Evolutionary conservation across 1,140 invertebrate genomes (phyloP).

Genomic region (Agraylea sexmaculata): DNA sequence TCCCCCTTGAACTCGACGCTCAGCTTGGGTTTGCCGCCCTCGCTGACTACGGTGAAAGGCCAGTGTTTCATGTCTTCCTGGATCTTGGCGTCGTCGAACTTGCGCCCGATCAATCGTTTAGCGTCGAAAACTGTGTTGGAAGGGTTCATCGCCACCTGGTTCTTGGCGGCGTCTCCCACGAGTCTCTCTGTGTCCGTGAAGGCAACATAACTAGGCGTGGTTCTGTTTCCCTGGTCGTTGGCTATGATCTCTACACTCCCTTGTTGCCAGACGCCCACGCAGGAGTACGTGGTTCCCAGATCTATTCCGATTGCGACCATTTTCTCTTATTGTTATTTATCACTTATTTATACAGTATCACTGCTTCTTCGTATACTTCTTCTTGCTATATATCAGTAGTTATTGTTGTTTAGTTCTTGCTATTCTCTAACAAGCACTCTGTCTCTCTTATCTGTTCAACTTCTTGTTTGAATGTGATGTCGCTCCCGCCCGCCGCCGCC

Average conservation of each 20-base stretch:
- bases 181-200: constrained; percentile 71
- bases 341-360: neutral
- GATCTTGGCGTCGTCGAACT: constrained; percentile 57
- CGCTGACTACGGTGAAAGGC: constrained; percentile 58
- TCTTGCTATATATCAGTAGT: neutral
- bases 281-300: constrained; percentile 69
- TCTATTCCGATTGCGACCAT: constrained; percentile 64
- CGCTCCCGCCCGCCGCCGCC: neutral
- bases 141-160: constrained; percentile 46
- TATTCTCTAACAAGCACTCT: neutral
- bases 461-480: constrained; percentile 1
- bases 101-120: constrained; percentile 52
- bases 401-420: neutral
- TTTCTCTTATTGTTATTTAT: constrained; percentile 21
- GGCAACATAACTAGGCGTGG: constrained; percentile 83
- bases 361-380: neutral
- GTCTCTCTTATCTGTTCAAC: neutral
- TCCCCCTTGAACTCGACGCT: constrained; percentile 58
- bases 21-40: constrained; percentile 49
- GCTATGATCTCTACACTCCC: constrained; percentile 89
- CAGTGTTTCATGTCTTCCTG: constrained; percentile 63
- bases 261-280: constrained; percentile 71
- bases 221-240: constrained; percentile 89
- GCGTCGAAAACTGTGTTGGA: constrained; percentile 43
- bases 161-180: constrained; percentile 60